phyloP scores from a whole-genome alignment of 2,113 vertebrate genomes.

The Elephas maximus region DNA sequence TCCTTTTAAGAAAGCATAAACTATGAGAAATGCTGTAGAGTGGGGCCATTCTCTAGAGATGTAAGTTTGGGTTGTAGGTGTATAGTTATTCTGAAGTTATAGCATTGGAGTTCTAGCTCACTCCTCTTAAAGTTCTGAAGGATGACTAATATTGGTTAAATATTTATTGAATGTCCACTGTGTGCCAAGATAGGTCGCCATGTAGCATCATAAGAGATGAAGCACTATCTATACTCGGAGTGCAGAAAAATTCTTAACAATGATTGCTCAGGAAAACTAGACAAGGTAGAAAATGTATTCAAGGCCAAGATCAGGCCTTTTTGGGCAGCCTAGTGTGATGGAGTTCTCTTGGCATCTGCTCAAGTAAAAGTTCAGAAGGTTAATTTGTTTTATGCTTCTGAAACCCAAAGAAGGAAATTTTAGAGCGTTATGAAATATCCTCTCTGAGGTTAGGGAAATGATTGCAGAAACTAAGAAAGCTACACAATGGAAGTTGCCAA shows the following conservation, averaged over 20 bases:
- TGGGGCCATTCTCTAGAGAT: background rate
- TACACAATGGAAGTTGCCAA: conserved; percentile 59
- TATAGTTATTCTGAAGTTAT: background rate
- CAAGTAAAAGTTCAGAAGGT: conserved; percentile 70
- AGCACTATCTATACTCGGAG: background rate
- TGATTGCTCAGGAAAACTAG: conserved; percentile 48
- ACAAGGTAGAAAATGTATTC: conserved; percentile 43
- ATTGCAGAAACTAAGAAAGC: conserved; percentile 65
- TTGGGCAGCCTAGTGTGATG: background rate
- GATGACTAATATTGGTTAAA: background rate
- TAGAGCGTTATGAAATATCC: conserved; percentile 69
- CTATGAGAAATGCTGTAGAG: conserved; percentile 27
- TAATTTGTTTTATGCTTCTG: conserved; percentile 72
- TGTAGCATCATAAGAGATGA: background rate
- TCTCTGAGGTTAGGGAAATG: conserved; percentile 67
- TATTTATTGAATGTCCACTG: conserved; percentile 14
- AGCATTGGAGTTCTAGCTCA: background rate
- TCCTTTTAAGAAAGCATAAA: conserved; percentile 61
- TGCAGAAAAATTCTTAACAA: conserved; percentile 18
- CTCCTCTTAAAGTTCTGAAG: background rate
- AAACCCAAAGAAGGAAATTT: conserved; percentile 74
- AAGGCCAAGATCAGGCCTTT: conserved; percentile 54
- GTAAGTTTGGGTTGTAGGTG: background rate
- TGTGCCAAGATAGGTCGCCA: background rate
- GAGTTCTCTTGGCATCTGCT: conserved; percentile 55